Evolutionary conservation across 2,113 vertebrate genomes (phyloP).

Genomic region (Petromus typicus): DNA sequence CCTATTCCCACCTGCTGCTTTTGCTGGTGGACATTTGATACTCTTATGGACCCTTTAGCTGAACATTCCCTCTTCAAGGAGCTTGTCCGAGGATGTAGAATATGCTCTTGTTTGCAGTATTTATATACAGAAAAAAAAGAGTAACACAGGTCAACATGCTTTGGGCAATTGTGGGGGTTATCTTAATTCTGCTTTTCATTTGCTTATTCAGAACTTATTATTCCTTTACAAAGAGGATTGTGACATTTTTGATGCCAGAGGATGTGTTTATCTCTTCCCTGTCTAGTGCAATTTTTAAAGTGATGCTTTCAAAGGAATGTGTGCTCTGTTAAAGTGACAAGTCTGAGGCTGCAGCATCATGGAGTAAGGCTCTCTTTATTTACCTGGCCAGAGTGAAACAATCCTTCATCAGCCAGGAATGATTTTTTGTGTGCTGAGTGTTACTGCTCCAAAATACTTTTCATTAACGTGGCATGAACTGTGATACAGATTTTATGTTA

Average conservation of each 20-base stretch:
- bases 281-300: constrained; percentile 37
- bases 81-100: not conserved
- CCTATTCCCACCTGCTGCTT: not conserved
- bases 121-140: not conserved
- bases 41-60: not conserved
- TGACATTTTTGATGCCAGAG: not conserved
- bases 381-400: not conserved
- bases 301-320: constrained; percentile 5
- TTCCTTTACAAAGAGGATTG: constrained; percentile 15
- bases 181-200: constrained; percentile 44
- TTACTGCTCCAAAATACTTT: not conserved
- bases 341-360: not conserved
- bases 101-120: constrained; percentile 2
- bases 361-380: not conserved
- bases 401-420: not conserved
- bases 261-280: constrained; percentile 5
- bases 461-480: not conserved
- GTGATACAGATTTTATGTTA: not conserved
- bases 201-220: constrained; percentile 38
- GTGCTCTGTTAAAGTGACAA: not conserved
- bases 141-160: not conserved
- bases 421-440: not conserved
- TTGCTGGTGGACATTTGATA: constrained; percentile 36
- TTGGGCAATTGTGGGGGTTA: not conserved
- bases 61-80: not conserved